phyloP scores from a whole-genome alignment of 92 coral and sea anemone genomes.

The Bergia puertoricense region DNA sequence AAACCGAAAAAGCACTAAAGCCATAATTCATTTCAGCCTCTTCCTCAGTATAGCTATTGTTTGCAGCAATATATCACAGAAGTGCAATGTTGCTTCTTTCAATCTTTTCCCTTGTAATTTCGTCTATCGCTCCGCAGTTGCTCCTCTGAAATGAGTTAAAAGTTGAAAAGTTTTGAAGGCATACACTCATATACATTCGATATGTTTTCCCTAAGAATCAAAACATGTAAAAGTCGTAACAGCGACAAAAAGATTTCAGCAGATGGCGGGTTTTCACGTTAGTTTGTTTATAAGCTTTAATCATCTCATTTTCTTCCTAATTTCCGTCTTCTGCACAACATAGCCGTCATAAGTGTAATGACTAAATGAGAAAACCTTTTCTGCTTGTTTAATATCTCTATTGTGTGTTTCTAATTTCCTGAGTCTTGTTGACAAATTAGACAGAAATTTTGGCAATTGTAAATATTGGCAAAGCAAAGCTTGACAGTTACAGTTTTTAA shows the following conservation, averaged over 20 bases:
- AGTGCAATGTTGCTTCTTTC: neutral
- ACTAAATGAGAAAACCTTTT: neutral
- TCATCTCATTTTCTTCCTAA: neutral
- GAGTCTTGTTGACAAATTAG: constrained; percentile 13
- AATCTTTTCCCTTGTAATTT: neutral
- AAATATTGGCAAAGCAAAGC: neutral
- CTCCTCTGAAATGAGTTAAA: neutral
- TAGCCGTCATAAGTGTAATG: neutral
- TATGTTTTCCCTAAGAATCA: neutral
- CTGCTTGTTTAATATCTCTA: neutral
- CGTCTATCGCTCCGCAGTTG: neutral
- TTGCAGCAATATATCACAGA: neutral
- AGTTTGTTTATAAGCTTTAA: neutral
- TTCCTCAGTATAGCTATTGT: neutral
- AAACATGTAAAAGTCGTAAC: neutral
- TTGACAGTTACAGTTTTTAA: neutral
- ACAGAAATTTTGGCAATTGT: neutral
- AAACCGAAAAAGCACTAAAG: neutral
- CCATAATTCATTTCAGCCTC: neutral
- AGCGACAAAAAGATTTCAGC: neutral
- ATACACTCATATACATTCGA: neutral
- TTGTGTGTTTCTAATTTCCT: constrained; percentile 17
- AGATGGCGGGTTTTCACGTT: neutral
- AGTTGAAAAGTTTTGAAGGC: neutral
- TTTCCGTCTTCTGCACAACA: neutral